Base-by-base conservation (phyloP, 2,113 vertebrate species). In the Anoura caudifer region DNA sequence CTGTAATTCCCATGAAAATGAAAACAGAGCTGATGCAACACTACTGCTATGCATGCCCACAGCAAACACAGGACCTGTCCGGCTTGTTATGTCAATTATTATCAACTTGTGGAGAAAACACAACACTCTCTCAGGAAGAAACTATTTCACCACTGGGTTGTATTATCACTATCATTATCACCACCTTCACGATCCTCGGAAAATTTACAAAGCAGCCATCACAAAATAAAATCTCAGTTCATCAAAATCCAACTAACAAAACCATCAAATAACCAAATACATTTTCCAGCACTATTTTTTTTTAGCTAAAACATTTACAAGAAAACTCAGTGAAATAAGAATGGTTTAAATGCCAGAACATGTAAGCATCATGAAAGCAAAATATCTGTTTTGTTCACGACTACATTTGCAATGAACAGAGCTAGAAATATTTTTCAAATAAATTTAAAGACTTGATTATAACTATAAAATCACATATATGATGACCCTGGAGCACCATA, bases 191-290 rank as follows among this genome's bases (percentile, higher is more conserved):
- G 15, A 63, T 70, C 11, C 47, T 95, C 38, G 83, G 61, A 83
- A 77, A 84, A 87, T 38, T 91, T 41, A 67, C 14, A 79, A n/a
- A 92, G 47, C 19, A 79, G 38, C 50, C n/a, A 70, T 17, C 19
- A 73, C 73, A 82, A 77, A 72, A 45, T 26, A 90, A 88, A 89
- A 87, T 73, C 31, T 81, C 2, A 4, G 20, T 81, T 73, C 26
- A 47, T 91, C 70, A 95, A 83, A 87, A 96, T 19, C 16, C 19
- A 56, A 63, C 77, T 13, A 87, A 90, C n/a, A 43, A 73, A 87
- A 95, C 4, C 9, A 91, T 59, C 7, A 9, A 61, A 63, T 26
- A 87, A 59, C 9, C 24, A 50, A 81, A 83, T 59, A 69, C 75
- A 61, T 95, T 70, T 73, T 47, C 54, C 36, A 54, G 2, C 52